phyloP scores from a whole-genome alignment of 2,888 invertebrate genomes.

The Ectemnius continuus region DNA sequence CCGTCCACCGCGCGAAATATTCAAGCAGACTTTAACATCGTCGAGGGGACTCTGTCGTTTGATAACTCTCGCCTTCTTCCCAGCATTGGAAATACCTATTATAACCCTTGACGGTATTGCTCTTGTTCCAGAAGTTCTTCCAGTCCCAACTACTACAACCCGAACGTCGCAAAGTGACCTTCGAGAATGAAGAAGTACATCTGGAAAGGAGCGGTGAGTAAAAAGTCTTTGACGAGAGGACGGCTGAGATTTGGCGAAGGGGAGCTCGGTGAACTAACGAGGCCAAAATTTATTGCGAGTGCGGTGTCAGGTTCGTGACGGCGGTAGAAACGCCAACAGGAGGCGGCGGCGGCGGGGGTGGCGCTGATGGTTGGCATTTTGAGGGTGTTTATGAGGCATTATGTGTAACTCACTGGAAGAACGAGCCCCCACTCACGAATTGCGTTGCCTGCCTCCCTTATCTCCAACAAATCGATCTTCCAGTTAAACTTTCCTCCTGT shows the following conservation, averaged over 20 bases:
- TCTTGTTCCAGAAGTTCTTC: too few species aligned
- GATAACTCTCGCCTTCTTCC: not conserved
- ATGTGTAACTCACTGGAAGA: conserved; percentile 77
- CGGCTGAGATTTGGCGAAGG: conserved; percentile 14
- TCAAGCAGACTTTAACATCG: conserved; percentile 53
- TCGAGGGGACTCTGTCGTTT: conserved; percentile 22
- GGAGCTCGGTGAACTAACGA: conserved; percentile 63
- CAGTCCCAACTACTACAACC: too few species aligned
- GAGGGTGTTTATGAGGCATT: conserved; percentile 78
- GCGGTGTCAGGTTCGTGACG: conserved; percentile 66
- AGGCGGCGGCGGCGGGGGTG: conserved; percentile 16
- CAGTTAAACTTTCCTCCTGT: conserved; percentile 41
- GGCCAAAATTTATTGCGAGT: conserved; percentile 72
- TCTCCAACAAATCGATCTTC: conserved; percentile 66
- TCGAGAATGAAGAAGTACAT: not conserved
- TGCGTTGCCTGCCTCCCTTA: conserved; percentile 62
- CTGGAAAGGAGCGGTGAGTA: not conserved
- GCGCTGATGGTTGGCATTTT: conserved; percentile 73
- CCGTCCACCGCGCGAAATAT: conserved; percentile 66
- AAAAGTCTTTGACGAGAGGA: conserved; percentile 17
- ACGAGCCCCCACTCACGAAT: conserved; percentile 69
- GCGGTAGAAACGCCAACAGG: conserved; percentile 65
- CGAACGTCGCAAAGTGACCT: not conserved
- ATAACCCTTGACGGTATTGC: not conserved
- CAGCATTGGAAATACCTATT: not conserved